Evolutionary conservation across 2,113 vertebrate genomes (phyloP), one percentile per base, ranked within the genome.

Genomic region (Brachirus orientalis): DNA sequence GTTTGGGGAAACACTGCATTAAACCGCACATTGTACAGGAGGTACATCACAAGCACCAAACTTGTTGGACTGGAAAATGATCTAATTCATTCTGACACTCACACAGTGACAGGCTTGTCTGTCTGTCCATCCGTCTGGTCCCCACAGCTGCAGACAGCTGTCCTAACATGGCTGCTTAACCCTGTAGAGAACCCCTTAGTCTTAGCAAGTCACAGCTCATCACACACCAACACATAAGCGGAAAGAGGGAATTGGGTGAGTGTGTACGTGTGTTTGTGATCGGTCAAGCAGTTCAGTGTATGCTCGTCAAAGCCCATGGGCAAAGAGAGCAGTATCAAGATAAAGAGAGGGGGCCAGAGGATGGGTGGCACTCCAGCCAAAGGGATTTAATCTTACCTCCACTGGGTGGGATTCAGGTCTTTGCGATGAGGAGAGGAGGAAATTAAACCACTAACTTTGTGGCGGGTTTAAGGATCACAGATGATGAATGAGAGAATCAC

Each of bases 341-440:
- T 18, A 74, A 13, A 45, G 44, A 72, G 57, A 69, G 69, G 60
- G n/a, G 50, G 65, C 44, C 66, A 70, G 63, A 75, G 70, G 75
- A 75, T 56, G 77, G 79, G 83, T 81, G 88, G 72, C 53, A 54
- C 69, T 63, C 64, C 17, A 78, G 77, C 71, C 81, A 68, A 11
- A 48, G 73, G 81, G 84, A 85, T 75, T 82, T 88, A 84, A 91
- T 91, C 88, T 91, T 83, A 80, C 84, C 84, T 80, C 69, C 69
- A 76, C 62, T 89, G 89, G 82, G 80, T 75, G 82, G 72, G 62
- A 86, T 88, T 79, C 89, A 88, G 78, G 67, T 68, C 79, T 79
- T 85, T 83, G 54, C 59, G 77, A 79, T 67, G 69, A 65, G 40
- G 60, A 82, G 67, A 48, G 41, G 72, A 91, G 85, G 86, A 89